Base-by-base conservation (phyloP, 2,888 invertebrate genomes). In the Gortyna flavago region DNA sequence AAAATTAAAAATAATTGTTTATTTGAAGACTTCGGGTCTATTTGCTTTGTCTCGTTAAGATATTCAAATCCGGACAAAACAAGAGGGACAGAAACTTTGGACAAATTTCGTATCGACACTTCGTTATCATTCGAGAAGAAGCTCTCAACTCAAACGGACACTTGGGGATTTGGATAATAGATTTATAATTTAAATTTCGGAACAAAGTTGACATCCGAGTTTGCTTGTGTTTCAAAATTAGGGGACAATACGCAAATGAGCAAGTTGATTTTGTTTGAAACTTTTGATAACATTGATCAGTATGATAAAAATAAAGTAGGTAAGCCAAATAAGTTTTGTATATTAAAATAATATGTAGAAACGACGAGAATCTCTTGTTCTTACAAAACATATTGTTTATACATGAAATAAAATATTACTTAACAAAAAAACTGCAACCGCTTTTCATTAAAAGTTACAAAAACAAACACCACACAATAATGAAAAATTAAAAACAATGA, bases 21-120 rank as follows among this genome's bases (percentile, higher is more conserved):
- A 84, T 77, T 75, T 68, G 68, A 41, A 66, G 69, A 71, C 61
- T 78, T 75, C 44, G 64, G 61, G 80, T 68, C 73, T 86, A 68
- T 88, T 87, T 84, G 72, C 76, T 77, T 84, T 84, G 84, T 82
- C 78, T 88, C 72, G 87, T 85, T 83, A 87, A 84, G 80, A 86
- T 86, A 87, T 86, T 87, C 86, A 88, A 87, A 89, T 87, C 81
- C 76, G 83, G 85, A 81, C 83, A 82, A 88, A 88, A 81, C 81
- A 80, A 84, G 78, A 68, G 78, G 80, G 68, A 80, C 74, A 51
- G 54, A 87, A 87, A 88, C 84, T 85, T 87, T 74, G 70, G 62
- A 75, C 83, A 84, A 88, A 87, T 85, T 87, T 83, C 67, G 87
- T 85, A 88, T 87, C 83, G 86, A 87, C 83, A 86, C 86, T 88